A percentile compares a stretch with the other conserved stretches of the same genome.
Conservation (phyloP, 2,888 invertebrate genomes). For the Cistogaster globosa region DNA sequence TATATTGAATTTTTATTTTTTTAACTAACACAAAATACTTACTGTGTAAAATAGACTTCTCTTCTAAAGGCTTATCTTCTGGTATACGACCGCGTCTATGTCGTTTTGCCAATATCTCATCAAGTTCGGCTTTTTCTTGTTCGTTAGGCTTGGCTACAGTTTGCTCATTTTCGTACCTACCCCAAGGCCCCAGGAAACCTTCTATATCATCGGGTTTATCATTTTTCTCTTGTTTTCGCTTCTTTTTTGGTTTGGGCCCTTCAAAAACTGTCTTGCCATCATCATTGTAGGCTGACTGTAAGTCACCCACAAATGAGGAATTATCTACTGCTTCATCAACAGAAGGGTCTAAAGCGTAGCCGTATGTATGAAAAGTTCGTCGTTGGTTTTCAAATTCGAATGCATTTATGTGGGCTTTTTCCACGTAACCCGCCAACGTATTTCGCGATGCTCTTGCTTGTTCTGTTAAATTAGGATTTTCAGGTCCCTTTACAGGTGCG, state of each 20-base stretch:
- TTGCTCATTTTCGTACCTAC: constrained; percentile 94
- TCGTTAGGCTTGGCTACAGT: constrained; percentile 95
- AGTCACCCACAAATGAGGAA: constrained; percentile 85
- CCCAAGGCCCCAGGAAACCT: constrained; percentile 99
- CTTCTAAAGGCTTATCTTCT: constrained; percentile 96
- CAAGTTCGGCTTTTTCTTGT: constrained; percentile 96
- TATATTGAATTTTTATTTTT: neutral
- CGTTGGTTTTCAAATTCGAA: constrained; percentile 99
- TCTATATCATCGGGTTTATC: constrained; percentile 95
- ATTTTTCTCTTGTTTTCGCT: constrained; percentile 94
- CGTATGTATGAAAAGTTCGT: constrained; percentile 96
- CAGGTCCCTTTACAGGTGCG: constrained; percentile 95
- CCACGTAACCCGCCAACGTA: constrained; percentile 96
- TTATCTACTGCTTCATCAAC: constrained; percentile 85
- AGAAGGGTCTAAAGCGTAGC: constrained; percentile 97
- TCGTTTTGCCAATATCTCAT: constrained; percentile 95
- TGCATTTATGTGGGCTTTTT: constrained; percentile 96
- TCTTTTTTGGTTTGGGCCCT: constrained; percentile 89
- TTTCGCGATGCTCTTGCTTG: constrained; percentile 95
- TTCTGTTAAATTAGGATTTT: constrained; percentile 95
- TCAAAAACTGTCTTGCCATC: constrained; percentile 96
- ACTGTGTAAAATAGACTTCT: constrained; percentile 97
- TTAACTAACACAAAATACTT: constrained; percentile 81
- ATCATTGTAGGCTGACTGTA: constrained; percentile 88
- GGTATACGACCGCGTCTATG: constrained; percentile 93